phyloP scores from a whole-genome alignment of 2,797 vertebrate species.

The Characodon lateralis region DNA sequence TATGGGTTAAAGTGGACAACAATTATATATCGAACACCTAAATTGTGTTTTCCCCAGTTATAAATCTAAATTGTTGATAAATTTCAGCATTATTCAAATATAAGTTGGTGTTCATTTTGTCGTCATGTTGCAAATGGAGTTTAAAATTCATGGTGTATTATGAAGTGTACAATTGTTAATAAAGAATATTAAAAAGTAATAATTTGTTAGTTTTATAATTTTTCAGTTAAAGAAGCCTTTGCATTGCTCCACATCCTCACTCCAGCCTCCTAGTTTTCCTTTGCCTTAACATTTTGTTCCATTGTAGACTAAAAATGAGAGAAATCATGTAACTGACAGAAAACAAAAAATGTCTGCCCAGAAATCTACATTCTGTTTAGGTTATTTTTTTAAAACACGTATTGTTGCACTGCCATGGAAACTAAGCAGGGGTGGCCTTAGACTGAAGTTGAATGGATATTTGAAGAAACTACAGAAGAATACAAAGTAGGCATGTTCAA shows the following conservation, averaged over 20 bases:
- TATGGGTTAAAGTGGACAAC: no score
- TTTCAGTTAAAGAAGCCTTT: not conserved
- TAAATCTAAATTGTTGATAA: not conserved
- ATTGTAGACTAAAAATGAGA: not conserved
- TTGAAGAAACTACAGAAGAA: slow-evolving; percentile 21
- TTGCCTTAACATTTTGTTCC: not conserved
- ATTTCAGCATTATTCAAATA: not conserved
- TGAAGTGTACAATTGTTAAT: not conserved
- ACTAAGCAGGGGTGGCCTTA: not conserved
- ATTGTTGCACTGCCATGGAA: not conserved
- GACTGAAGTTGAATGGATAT: not conserved
- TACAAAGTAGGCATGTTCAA: slow-evolving; percentile 25
- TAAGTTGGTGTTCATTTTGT: not conserved
- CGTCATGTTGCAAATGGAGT: not conserved
- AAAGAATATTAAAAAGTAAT: not conserved
- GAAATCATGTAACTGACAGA: not conserved
- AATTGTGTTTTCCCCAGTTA: not conserved
- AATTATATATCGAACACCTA: not conserved
- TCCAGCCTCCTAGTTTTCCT: not conserved
- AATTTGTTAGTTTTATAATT: not conserved
- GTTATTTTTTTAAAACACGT: not conserved
- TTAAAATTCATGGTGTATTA: not conserved
- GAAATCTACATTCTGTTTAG: not conserved
- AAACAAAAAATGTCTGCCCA: not conserved
- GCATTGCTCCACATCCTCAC: not conserved